Evolutionary conservation across 2,113 vertebrate genomes (phyloP).

Genomic region (Cynoglossus semilaevis): DNA sequence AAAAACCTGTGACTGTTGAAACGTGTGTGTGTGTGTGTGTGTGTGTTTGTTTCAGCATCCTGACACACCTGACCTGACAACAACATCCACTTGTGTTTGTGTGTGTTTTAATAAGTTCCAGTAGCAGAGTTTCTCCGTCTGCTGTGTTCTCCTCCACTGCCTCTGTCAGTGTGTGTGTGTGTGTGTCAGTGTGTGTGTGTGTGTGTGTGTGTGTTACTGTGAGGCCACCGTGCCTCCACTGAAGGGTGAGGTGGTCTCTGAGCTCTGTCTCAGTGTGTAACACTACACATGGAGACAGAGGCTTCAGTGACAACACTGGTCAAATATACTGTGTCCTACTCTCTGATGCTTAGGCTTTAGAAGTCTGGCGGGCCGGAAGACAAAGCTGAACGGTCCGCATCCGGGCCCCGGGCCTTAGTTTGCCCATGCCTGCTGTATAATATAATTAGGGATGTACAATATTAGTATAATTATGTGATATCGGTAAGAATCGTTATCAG

Average conservation of each 20-base stretch:
- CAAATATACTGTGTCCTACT: no score
- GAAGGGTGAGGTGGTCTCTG: slow-evolving; percentile 59
- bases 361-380: no score
- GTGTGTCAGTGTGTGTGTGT: slow-evolving; percentile 4
- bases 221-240: slow-evolving; percentile 40
- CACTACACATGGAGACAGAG: slow-evolving; percentile 35
- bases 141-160: slow-evolving; percentile 1
- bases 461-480: no score
- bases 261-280: slow-evolving; percentile 39
- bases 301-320: slow-evolving; percentile 44
- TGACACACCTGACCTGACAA: background rate
- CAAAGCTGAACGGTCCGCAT: no score
- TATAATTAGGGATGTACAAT: no score
- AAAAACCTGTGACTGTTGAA: no score
- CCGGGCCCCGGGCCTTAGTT: no score
- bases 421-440: no score
- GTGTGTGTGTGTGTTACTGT: background rate
- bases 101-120: background rate
- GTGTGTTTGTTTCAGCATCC: background rate
- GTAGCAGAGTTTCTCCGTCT: slow-evolving; percentile 6
- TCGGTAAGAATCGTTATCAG: no score
- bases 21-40: background rate
- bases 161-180: slow-evolving; percentile 17
- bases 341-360: no score
- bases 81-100: slow-evolving; percentile 4